Conservation (phyloP, 2,113 vertebrate species). For the Fregata magnificens region DNA sequence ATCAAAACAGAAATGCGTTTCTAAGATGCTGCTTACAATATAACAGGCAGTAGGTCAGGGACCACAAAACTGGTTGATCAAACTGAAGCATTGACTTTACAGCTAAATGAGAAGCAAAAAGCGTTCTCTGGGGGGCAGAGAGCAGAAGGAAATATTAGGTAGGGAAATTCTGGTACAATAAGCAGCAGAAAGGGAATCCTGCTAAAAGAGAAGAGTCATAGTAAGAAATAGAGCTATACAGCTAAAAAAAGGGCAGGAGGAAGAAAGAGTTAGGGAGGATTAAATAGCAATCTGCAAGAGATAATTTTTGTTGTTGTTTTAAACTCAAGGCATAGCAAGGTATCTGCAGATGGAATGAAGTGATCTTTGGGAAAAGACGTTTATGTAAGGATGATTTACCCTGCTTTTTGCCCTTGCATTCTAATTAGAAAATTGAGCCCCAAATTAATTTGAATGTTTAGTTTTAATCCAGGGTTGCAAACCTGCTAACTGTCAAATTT, state of each 20-base stretch:
- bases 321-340: background rate
- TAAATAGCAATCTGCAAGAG: background rate
- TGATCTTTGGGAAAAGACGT: background rate
- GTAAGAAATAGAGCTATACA: background rate
- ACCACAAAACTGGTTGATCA: background rate
- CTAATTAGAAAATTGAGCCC: background rate
- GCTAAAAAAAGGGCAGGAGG: background rate
- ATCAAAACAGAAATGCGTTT: background rate
- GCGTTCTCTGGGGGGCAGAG: background rate
- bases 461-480: background rate
- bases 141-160: background rate
- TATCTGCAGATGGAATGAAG: background rate
- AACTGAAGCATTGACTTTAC: background rate
- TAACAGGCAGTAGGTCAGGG: background rate
- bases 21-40: background rate
- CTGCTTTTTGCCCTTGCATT: background rate
- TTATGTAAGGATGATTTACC: background rate
- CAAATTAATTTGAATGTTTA: background rate
- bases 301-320: background rate
- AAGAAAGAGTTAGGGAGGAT: background rate
- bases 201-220: background rate
- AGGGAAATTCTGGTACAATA: background rate
- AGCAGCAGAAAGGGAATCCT: background rate
- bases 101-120: background rate
- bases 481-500: background rate